A percentile compares a stretch with the other conserved stretches of the same genome.
These are phyloP conservation scores for Cataglyphis rosenhaueri DNA, from an alignment of 2,888 invertebrate species.

Conservation along the genomic window DNA sequence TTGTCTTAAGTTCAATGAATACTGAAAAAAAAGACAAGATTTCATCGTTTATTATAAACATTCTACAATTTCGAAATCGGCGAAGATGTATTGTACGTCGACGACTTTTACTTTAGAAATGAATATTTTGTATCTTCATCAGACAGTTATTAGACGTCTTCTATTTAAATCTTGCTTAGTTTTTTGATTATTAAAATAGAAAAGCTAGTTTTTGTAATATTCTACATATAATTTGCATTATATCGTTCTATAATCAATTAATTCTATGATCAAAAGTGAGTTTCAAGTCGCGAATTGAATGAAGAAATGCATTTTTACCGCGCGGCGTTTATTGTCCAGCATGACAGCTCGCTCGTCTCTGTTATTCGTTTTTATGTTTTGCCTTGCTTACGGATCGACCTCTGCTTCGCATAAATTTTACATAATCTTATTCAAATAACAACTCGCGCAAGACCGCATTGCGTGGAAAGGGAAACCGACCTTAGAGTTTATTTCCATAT, in stretches of 20 bases:
- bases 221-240: background rate
- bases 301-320: slow-evolving; percentile 21
- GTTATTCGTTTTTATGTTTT: background rate
- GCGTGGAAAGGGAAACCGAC: slow-evolving; percentile 37
- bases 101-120: background rate
- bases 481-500: slow-evolving; percentile 41
- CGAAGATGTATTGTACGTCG: background rate
- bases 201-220: background rate
- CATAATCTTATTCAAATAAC: slow-evolving; percentile 43
- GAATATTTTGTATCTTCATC: background rate
- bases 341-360: background rate
- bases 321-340: background rate
- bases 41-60: background rate
- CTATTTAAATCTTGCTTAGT: background rate
- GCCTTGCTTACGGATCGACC: slow-evolving; percentile 25
- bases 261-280: background rate
- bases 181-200: background rate
- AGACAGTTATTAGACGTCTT: background rate
- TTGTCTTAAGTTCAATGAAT: background rate
- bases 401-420: slow-evolving; percentile 41
- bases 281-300: slow-evolving; percentile 8
- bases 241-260: background rate
- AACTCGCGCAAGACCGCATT: background rate
- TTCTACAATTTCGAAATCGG: background rate
- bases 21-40: background rate